Base-by-base conservation (phyloP, 2,888 invertebrate species). In the Sminthurides aquaticus region DNA sequence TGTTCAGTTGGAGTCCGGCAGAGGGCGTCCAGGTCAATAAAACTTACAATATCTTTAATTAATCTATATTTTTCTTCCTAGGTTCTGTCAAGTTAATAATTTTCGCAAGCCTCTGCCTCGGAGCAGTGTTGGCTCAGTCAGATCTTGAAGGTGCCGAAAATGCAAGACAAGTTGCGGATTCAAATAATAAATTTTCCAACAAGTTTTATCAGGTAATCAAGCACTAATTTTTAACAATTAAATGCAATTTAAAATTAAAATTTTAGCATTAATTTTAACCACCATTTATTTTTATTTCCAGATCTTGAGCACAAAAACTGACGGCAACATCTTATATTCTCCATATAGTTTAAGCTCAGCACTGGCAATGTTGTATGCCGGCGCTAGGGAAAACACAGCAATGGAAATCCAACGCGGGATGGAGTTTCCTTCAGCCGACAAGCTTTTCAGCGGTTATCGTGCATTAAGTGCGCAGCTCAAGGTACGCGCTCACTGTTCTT, bases 311-410 rank as follows among this genome's bases (percentile, higher is more conserved):
- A 60, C 68, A 43, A n/a, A 34, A 3, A 59, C 49, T 57, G 56
- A 61, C 2, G 69, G 68, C 3, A 74, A 74, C 43, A 49, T 74
- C 11, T 65, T 73, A 18, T 73, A 66, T 43, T 73, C 73, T 1
- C 72, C 74, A 1, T 65, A 70, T 64, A 73, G 74, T 56, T 64
- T 72, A 27, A 60, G 69, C 55, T 61, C 70, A 11, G 72, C 68
- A 1, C 67, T 74, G 57, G 74, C 71, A 1, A 74, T 74, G 74
- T 62, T 72, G 3, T 63, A 69, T 56, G 68, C 70, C 20, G 74
- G 74, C 61, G 73, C 74, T 2, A 24, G 57, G 5, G 74, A 70
- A 25, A 54, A 60, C 1, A 72, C 73, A 20, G 66, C 69, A 3
- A 15, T 55, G 1, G 67, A 67, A 15, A 69, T 74, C 15, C 66